Evolutionary conservation across 2,888 invertebrate genomes (phyloP).

Genomic region (Pristionchus exspectatus): DNA sequence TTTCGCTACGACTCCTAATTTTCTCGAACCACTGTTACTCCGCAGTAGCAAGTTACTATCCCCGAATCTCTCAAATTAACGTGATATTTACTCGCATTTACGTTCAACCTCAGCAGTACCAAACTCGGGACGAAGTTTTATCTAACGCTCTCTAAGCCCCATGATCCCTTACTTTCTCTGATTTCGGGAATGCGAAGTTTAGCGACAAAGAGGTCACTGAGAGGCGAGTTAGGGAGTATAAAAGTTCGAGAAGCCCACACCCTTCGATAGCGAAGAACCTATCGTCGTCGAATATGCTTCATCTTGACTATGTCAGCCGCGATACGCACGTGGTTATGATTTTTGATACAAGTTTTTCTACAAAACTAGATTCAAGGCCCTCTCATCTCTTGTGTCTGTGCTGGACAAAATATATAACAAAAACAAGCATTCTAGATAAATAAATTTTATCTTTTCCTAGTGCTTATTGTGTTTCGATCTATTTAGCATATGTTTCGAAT

Average conservation of each 20-base stretch:
- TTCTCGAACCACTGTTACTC: neutral
- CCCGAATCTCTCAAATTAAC: too few species aligned
- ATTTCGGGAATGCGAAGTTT: neutral
- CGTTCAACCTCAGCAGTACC: neutral
- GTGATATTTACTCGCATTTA: too few species aligned
- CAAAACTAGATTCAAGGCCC: neutral
- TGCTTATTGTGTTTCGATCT: too few species aligned
- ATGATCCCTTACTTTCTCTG: neutral
- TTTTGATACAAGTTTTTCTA: too few species aligned
- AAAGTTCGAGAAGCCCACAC: neutral
- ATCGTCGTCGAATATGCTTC: neutral
- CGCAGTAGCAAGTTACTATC: too few species aligned
- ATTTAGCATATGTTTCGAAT: too few species aligned
- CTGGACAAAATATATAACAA: too few species aligned
- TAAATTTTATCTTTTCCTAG: too few species aligned
- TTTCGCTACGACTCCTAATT: neutral
- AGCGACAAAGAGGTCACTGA: conserved; percentile 18
- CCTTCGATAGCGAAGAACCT: neutral
- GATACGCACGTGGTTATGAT: too few species aligned
- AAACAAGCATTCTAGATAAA: too few species aligned
- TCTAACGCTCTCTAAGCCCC: neutral
- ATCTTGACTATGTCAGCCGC: neutral
- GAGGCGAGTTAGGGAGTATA: conserved; percentile 6
- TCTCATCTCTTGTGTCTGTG: too few species aligned
- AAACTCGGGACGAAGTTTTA: conserved; percentile 12